Conservation (phyloP, 2,113 vertebrate genomes). For the Peromyscus californicus region DNA sequence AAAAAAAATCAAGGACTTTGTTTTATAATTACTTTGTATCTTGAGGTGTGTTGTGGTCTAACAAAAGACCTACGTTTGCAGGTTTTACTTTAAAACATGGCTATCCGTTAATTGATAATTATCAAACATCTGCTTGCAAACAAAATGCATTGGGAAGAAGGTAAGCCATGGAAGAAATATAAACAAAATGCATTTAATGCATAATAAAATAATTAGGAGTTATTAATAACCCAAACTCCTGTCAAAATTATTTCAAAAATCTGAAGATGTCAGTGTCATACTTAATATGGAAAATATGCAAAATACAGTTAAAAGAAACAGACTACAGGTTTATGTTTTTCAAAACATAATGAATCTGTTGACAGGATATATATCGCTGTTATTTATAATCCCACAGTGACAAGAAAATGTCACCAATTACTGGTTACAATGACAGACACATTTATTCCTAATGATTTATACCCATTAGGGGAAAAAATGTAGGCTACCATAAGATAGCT, state of each 20-base stretch:
- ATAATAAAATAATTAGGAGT: constrained; percentile 54
- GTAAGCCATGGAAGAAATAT: not conserved
- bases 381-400: constrained; percentile 81
- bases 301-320: constrained; percentile 73
- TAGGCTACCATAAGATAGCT: constrained; percentile 64
- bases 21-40: not conserved
- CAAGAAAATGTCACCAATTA: constrained; percentile 84
- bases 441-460: constrained; percentile 82
- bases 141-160: constrained; percentile 27
- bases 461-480: constrained; percentile 19
- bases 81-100: not conserved
- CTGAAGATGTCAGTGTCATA: constrained; percentile 58
- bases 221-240: constrained; percentile 41
- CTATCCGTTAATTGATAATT: constrained; percentile 5
- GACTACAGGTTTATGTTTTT: constrained; percentile 71
- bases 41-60: not conserved
- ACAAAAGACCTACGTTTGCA: not conserved
- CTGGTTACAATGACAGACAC: constrained; percentile 80
- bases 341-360: constrained; percentile 80
- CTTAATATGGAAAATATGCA: constrained; percentile 73
- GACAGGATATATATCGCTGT: constrained; percentile 78
- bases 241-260: constrained; percentile 16
- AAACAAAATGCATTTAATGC: constrained; percentile 58
- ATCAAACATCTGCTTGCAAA: constrained; percentile 55
- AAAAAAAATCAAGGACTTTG: not conserved